A percentile compares a stretch with the other conserved stretches of the same genome.
Conservation (phyloP, 2,888 invertebrate genomes). For the Trissonchulus latispiculum region DNA sequence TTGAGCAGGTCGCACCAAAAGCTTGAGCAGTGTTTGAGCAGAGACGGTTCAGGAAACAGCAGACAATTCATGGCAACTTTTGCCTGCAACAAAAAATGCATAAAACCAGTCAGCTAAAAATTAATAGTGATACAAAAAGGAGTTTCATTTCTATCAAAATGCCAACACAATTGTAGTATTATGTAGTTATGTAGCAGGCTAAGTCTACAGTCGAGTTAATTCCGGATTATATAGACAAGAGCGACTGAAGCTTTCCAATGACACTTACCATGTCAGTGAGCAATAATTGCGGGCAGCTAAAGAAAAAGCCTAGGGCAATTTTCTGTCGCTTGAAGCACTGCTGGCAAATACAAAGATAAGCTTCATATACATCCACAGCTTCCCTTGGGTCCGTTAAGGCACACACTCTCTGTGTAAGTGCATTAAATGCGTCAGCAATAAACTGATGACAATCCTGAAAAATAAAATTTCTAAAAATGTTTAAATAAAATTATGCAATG, state of each 20-base stretch:
- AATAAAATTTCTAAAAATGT: no score
- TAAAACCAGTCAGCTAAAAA: no score
- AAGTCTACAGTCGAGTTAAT: no score
- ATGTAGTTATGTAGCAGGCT: no score
- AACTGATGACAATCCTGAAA: neutral
- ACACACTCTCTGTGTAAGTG: neutral
- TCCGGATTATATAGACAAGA: no score
- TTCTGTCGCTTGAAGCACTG: neutral
- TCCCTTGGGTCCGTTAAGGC: neutral
- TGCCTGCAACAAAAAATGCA: neutral
- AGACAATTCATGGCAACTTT: neutral
- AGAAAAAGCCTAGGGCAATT: neutral
- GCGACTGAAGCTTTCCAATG: no score
- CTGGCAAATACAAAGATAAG: neutral
- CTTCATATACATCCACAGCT: neutral
- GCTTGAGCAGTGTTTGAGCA: neutral
- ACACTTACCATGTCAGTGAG: neutral
- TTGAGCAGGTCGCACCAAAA: neutral
- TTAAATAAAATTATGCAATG: no score
- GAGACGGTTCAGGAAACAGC: neutral
- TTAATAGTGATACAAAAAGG: no score
- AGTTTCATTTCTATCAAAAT: no score
- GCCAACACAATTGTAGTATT: no score
- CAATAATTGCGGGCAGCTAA: neutral
- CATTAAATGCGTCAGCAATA: no score